These are phyloP conservation scores for Phoxinus phoxinus DNA, from an alignment of 2,113 vertebrate genomes.

Conservation along the genomic window DNA sequence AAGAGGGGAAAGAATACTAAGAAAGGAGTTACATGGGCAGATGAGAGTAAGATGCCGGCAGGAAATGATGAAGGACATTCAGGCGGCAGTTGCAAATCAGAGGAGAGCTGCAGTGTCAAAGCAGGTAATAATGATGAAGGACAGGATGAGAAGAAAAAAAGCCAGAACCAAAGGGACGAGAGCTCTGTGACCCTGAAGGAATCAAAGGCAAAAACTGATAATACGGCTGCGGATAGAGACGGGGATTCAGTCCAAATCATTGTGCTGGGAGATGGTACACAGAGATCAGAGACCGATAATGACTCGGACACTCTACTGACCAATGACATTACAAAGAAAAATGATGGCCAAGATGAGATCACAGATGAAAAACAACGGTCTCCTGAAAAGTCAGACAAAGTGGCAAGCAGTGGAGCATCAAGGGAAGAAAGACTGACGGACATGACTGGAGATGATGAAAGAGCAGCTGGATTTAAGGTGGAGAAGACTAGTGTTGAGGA, in stretches of 20 bases:
- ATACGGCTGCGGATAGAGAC: conserved; percentile 57
- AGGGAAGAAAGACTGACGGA: conserved; percentile 23
- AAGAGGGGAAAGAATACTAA: conserved; percentile 42
- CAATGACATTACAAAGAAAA: conserved; percentile 49
- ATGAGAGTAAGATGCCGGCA: conserved; percentile 23
- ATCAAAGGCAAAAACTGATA: conserved; percentile 52
- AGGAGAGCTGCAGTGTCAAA: conserved; percentile 30
- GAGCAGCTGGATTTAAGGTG: not conserved
- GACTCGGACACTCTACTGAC: conserved; percentile 61
- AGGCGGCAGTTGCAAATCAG: conserved; percentile 16
- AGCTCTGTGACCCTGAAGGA: conserved; percentile 27
- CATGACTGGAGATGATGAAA: not conserved
- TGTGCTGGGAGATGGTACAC: conserved; percentile 59
- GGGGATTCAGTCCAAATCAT: conserved; percentile 40
- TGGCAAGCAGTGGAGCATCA: conserved; percentile 6
- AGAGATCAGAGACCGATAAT: conserved; percentile 59
- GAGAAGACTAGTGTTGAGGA: conserved; percentile 11
- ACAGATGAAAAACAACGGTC: conserved; percentile 19
- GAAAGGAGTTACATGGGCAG: conserved; percentile 44
- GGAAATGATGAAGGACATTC: conserved; percentile 3
- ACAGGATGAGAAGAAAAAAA: conserved; percentile 47
- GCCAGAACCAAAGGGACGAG: conserved; percentile 40
- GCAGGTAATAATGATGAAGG: conserved; percentile 52
- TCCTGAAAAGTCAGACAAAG: not conserved
- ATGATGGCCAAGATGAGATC: conserved; percentile 51